Conservation (phyloP, 2,888 invertebrate genomes). For the Itoplectis maculator region DNA sequence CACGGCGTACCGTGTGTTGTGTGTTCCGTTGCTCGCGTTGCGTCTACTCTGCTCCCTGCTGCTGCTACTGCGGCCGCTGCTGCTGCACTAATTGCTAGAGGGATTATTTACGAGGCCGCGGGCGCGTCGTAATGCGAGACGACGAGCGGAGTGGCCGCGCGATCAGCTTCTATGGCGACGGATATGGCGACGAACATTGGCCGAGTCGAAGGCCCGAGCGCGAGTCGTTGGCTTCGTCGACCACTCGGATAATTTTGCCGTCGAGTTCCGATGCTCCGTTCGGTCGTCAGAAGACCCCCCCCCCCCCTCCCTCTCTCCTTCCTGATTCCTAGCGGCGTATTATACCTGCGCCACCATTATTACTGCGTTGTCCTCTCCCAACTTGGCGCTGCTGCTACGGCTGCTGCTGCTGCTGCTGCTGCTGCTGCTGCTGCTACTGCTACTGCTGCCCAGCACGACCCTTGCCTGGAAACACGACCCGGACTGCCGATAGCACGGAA, state of each 20-base stretch:
- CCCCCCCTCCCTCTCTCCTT: too few species aligned
- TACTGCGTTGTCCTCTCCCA: conserved; percentile 13
- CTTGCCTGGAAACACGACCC: conserved; percentile 35
- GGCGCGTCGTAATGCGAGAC: conserved; percentile 57
- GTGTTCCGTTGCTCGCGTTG: conserved; percentile 53
- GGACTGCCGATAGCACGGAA: conserved; percentile 50
- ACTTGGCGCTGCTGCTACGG: too few species aligned
- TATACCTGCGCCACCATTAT: conserved; percentile 45
- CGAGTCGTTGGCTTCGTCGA: conserved; percentile 21
- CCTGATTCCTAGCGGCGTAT: conserved; percentile 8
- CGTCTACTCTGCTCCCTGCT: conserved; percentile 58
- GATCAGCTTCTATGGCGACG: conserved; percentile 35
- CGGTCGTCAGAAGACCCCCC: conserved; percentile 10
- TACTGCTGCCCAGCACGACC: conserved; percentile 55
- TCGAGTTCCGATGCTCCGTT: conserved; percentile 15
- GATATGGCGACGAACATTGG: conserved; percentile 50
- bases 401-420: too few species aligned
- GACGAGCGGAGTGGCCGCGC: conserved; percentile 6
- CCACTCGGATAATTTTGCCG: conserved; percentile 49
- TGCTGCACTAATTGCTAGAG: conserved; percentile 73
- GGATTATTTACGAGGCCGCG: conserved; percentile 64
- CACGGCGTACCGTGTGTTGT: conserved; percentile 59
- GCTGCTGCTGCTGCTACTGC: too few species aligned
- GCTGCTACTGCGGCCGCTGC: conserved; percentile 65
- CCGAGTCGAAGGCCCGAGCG: conserved; percentile 9